These are phyloP conservation scores for Rhinatrema bivittatum DNA, from an alignment of 2,797 vertebrate genomes.

Conservation along the genomic window DNA sequence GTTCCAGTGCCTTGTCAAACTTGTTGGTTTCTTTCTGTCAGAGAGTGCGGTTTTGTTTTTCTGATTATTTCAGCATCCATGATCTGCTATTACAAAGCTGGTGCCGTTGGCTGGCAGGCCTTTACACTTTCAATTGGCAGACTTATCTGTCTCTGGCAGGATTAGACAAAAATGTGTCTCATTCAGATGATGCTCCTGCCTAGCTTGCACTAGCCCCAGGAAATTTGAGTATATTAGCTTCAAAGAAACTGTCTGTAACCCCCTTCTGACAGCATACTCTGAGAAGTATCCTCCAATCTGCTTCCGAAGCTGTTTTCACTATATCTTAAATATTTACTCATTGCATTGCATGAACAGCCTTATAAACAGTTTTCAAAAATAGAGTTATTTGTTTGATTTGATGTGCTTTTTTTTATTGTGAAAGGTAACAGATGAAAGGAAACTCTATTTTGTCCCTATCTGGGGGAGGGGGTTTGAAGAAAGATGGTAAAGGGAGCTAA, in stretches of 20 bases:
- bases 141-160: conserved; percentile 45
- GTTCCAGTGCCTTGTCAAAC: conserved; percentile 31
- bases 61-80: conserved; percentile 34
- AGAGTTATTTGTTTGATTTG: background rate
- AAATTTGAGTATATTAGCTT: conserved; percentile 45
- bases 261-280: conserved; percentile 23
- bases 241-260: conserved; percentile 37
- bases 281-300: conserved; percentile 21
- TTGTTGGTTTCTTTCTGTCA: conserved; percentile 32
- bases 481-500: too few species aligned
- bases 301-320: conserved; percentile 21
- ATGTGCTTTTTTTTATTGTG: background rate
- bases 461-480: too few species aligned
- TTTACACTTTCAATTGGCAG: conserved; percentile 39
- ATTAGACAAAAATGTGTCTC: conserved; percentile 47
- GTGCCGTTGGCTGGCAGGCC: conserved; percentile 35
- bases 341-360: conserved; percentile 3
- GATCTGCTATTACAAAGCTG: conserved; percentile 33
- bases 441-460: too few species aligned
- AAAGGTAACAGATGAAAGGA: too few species aligned
- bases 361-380: too few species aligned
- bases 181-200: conserved; percentile 31
- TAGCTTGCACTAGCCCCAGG: conserved; percentile 31
- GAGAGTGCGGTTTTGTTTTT: conserved; percentile 24
- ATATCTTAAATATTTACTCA: conserved; percentile 18